Conservation (phyloP, 2,888 invertebrate species). For the Chloroclystis v-ata region DNA sequence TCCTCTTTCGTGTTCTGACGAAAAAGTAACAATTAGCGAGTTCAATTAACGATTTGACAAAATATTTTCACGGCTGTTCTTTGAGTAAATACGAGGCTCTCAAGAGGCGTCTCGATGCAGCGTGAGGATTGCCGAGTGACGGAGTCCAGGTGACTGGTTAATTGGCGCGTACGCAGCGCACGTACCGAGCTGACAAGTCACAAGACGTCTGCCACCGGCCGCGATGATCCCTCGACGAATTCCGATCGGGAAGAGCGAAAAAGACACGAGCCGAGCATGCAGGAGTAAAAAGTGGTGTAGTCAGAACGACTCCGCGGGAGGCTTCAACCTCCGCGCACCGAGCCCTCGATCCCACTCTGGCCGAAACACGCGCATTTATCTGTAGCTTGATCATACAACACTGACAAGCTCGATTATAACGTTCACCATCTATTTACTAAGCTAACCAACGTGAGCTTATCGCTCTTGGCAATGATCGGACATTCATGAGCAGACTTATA, state of each 20-base stretch:
- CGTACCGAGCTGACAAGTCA: constrained; percentile 72
- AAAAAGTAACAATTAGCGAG: constrained; percentile 50
- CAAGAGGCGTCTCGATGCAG: constrained; percentile 46
- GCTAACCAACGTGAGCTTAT: constrained; percentile 38
- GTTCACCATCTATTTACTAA: constrained; percentile 37
- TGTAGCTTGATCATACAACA: constrained; percentile 31
- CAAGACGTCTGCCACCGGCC: constrained; percentile 76
- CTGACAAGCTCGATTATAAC: constrained; percentile 55
- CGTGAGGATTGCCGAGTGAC: constrained; percentile 51
- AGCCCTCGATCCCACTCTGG: constrained; percentile 29
- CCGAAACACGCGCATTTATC: neutral
- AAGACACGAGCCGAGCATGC: constrained; percentile 75
- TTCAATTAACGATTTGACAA: constrained; percentile 53
- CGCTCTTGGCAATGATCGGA: constrained; percentile 39
- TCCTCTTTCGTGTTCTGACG: constrained; percentile 34
- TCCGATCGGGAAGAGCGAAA: constrained; percentile 75
- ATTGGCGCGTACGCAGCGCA: constrained; percentile 73
- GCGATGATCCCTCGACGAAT: constrained; percentile 75
- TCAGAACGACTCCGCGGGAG: constrained; percentile 64
- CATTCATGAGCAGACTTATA: constrained; percentile 40
- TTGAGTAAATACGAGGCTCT: constrained; percentile 59
- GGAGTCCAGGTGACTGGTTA: constrained; percentile 61
- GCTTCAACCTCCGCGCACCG: constrained; percentile 42
- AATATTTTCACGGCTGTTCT: constrained; percentile 63
- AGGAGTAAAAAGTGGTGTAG: constrained; percentile 65